Percentiles rank a stretch among this genome's conserved stretches.
These are phyloP conservation scores for Meteorus cinctellus DNA, from an alignment of 2,888 invertebrate species.

Conservation along the genomic window DNA sequence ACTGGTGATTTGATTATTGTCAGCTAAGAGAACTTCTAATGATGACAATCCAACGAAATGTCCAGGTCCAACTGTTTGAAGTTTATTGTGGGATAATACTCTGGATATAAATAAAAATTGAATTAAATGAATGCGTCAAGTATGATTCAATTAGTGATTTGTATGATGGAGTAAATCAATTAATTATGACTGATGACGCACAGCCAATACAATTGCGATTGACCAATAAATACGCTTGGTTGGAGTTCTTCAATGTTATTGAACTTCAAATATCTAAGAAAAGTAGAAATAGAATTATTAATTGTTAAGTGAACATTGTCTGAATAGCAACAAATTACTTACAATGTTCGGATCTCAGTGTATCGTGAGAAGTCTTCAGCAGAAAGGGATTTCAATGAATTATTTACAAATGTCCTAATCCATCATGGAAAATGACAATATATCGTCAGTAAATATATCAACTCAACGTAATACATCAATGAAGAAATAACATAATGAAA, in stretches of 20 bases:
- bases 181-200: conserved; percentile 66
- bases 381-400: conserved; percentile 59
- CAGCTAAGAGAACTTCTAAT: conserved; percentile 74
- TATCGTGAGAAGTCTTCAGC: conserved; percentile 59
- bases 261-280: conserved; percentile 58
- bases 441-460: neutral
- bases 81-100: conserved; percentile 67
- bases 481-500: neutral
- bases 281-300: neutral
- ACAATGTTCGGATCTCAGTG: conserved; percentile 57
- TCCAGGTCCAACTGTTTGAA: conserved; percentile 68
- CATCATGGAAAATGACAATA: conserved; percentile 27
- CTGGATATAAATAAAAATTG: conserved; percentile 56
- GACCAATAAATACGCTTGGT: conserved; percentile 57
- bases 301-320: neutral
- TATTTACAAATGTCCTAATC: conserved; percentile 66
- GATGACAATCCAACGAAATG: conserved; percentile 72
- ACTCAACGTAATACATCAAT: neutral
- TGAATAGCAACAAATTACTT: conserved; percentile 45
- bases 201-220: conserved; percentile 71
- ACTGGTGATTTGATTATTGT: conserved; percentile 73
- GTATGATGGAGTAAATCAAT: conserved; percentile 50
- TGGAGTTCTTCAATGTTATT: conserved; percentile 58
- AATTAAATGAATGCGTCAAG: neutral
- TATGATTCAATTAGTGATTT: neutral